Base-by-base conservation (phyloP, 2,113 vertebrate species). In the Corythornis vintsioides region DNA sequence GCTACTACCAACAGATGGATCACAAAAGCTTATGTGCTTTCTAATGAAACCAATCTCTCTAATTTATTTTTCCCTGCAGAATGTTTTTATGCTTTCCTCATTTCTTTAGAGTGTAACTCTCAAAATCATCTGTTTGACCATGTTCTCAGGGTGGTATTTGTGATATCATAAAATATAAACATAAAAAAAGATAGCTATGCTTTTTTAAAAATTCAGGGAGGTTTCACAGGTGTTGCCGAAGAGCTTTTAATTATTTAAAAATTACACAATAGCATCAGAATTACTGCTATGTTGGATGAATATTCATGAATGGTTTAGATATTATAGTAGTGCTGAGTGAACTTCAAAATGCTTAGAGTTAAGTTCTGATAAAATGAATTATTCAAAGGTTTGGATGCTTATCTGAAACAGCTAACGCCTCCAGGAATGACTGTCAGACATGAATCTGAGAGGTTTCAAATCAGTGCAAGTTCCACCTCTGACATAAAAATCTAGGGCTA, bases 11-110 rank as follows among this genome's bases (percentile, higher is more conserved):
- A 96, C 92, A 97, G 95, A 95, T 90, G 95, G 85, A 95, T 96
- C 83, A 96, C 74, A 92, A 96, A 97, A 94, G 57, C 59, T 82
- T 94, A 91, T 89, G 35, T 94, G 61, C 21, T 24, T 93, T 95
- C 86, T 97, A 96, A 97, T 95, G 87, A 95, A 96, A 96, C 78
- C 55, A 94, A 28, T 95, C 82, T 93, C 96, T 94, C 95, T 95
- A 92, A 96, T 97, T 97, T 97, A 94, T 71, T 92, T 96, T 94
- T 94, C 67, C 90, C 88, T 86, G 65, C 20, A 94, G 88, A 97
- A 92, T 83, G 21, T 31, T 89, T 96, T 97, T 84, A 88, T 92
- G 48, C 42, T 93, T 97, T 94, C 45, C 87, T 77, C 56, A 66
- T 84, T 88, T 74, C 73, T 96, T 91, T 65, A 43, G 90, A 95